Base-by-base conservation (phyloP, 1,140 invertebrate species). In the Cylas formicarius region DNA sequence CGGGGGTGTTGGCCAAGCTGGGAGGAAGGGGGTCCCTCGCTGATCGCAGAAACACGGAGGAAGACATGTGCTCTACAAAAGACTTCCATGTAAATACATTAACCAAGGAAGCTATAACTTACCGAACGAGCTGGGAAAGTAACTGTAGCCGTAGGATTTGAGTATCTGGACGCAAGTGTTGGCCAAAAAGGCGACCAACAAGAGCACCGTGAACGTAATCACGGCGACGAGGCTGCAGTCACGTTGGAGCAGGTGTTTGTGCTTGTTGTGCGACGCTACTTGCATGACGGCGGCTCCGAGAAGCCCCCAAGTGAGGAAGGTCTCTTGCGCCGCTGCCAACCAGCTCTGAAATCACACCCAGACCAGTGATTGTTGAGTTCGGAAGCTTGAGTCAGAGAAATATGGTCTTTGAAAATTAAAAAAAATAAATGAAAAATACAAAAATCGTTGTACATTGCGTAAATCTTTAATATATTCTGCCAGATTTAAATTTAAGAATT, bases 231-330 rank as follows among this genome's bases (percentile, higher is more conserved):
- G 72, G 37, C 78, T 79, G 34, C 84, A 82, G 67, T 91, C 86
- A 37, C 82, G 74, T 61, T 83, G 78, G 2, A 90, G 65, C n/a
- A 80, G 70, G 48, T 77, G 69, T 47, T 79, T 77, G 58, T 68
- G 75, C 57, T 82, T 76, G 63, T 84, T 75, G 61, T 83, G 80
- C 54, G 86, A 86, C 52, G 84, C 80, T 48, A 81, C 77, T 72
- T 82, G 87, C 78, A 85, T 89, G 34, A 84, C 74, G 32, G 86
- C 86, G 2, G 86, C 81, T 1, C 88, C 86, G n/a, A 91, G 68
- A 1, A 92, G 61, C 7, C 86, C 86, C 90, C 90, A 94, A 0
- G 88, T 91, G 16, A 91, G 72, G 61, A 93, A 92, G 1, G 81
- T 80, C 69, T 93, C 90, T 60, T 87, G 80, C 1, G 84, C 82